Evolutionary conservation across 2,888 invertebrate species (phyloP).

Genomic region (Philonicus albiceps): DNA sequence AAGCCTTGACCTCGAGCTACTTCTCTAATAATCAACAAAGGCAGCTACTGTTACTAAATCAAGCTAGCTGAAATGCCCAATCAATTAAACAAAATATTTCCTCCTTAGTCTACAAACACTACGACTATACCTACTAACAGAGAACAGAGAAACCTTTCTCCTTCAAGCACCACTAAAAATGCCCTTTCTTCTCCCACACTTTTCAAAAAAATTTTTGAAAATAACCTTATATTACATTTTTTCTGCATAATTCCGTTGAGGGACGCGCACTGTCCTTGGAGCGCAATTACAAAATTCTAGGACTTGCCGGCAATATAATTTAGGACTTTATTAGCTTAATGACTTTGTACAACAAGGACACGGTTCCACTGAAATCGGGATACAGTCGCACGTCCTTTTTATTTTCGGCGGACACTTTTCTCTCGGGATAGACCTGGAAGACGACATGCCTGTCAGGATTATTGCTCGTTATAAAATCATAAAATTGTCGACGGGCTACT

Average conservation of each 20-base stretch:
- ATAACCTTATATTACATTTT: background rate
- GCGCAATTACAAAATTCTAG: background rate
- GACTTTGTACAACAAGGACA: constrained; percentile 14
- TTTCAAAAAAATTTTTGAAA: background rate
- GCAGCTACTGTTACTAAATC: background rate
- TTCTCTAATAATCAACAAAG: background rate
- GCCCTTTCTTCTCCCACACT: background rate
- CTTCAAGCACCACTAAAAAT: background rate
- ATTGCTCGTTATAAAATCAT: constrained; percentile 34
- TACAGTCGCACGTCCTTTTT: constrained; percentile 3
- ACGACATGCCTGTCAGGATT: background rate
- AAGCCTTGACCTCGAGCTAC: background rate
- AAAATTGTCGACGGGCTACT: constrained; percentile 32
- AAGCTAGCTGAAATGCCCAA: background rate
- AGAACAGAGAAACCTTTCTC: background rate
- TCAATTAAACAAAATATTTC: background rate
- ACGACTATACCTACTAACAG: background rate
- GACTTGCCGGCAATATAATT: constrained; percentile 6
- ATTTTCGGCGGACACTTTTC: background rate
- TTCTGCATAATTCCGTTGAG: background rate
- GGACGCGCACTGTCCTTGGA: background rate
- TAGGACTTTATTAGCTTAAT: constrained; percentile 23
- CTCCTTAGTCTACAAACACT: background rate
- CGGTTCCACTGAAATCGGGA: background rate
- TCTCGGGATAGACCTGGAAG: background rate